Base-by-base conservation (phyloP, 2,113 vertebrate species). In the Dasyornis broadbenti region DNA sequence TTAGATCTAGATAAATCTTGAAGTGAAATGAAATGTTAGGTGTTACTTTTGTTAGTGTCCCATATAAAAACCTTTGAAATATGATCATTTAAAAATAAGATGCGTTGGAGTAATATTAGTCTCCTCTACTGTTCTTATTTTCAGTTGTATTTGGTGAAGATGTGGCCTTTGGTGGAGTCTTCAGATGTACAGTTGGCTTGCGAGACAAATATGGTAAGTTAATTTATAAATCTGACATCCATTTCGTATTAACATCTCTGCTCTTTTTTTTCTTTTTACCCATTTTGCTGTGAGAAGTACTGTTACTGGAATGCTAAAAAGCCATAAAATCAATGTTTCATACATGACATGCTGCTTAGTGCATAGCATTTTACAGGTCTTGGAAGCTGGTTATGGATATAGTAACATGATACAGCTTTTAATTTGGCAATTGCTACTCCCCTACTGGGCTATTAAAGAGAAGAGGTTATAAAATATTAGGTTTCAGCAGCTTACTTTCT, bases 141-240 rank as follows among this genome's bases (percentile, higher is more conserved):
- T 30, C 97, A 99, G 99, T 99, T 37, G 97, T 99, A 96, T 99
- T 99, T 97, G 99, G 99, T 69, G 99, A 99, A 97, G 99, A 99
- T 64, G 99, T 99, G 76, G 99, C 99, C 70, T 99, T 99, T 87
- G 99, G 99, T 69, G 99, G 99, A 91, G 99, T 99, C n/a, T 99
- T 99, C 95, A 98, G 99, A 92, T 99, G 99, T 96, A 99, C 99
- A 12, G 99, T 99, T 96, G 99, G 99, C 28, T 98, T 99, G 56
- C 85, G 99, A 97, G 99, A 99, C 97, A 99, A 99, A 96, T 99
- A 99, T 61, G 99, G 99, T 99, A 95, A 98, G 98, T 96, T 57
- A 61, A 13, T 50, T 90, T 92, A 13, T 72, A 15, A 53, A 33
- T 28, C 37, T 39, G 54, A 10, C 59, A 4, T 85, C 85, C 21